Evolutionary conservation across 2,797 vertebrate species (phyloP), one percentile per base, ranked within the genome.

Genomic region (Salmo trutta): DNA sequence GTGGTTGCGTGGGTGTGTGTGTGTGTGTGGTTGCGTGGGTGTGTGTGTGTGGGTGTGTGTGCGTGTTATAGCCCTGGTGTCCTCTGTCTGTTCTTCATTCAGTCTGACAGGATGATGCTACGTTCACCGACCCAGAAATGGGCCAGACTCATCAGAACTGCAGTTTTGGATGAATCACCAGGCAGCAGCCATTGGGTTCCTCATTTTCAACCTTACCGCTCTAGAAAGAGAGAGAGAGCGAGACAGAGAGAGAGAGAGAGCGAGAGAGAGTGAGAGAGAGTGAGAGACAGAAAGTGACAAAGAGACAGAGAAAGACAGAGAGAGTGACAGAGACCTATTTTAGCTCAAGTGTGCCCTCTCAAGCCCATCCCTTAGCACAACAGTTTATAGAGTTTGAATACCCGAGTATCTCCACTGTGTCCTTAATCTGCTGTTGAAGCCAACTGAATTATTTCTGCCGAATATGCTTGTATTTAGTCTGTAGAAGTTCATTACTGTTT

Each of bases 61-160:
- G 24, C 1, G 24, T 24, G 24, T 41, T 2, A 17, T 21, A 62
- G 10, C 84, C 31, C 53, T 73, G 71, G 17, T 73, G 83, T 41
- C 7, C 77, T 68, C 78, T 65, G 79, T 77, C 21, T 80, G 72
- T 84, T 75, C 76, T 79, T 90, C 79, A 88, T 93, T 93, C 91
- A 93, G 77, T 70, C 79, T 10, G 59, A 71, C 81, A 81, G 79
- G 41, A 70, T 83, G 71, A 41, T 70, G 79, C 68, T 81, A 83
- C 92, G 92, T 81, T 92, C 91, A 91, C 79, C 94, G 92, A 95
- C 90, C 93, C 91, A 91, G 88, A 94, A 95, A 93, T 91, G 87
- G 85, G 79, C 88, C 85, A 76, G 87, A 93, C 90, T 95, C 93
- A 93, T 94, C 93, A 95, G 74, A 93, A 93, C 88, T 87, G 80